A percentile compares a stretch with the other conserved stretches of the same genome.
These are phyloP conservation scores for Poecilia gillii DNA, from an alignment of 2,797 vertebrate species.

Conservation along the genomic window DNA sequence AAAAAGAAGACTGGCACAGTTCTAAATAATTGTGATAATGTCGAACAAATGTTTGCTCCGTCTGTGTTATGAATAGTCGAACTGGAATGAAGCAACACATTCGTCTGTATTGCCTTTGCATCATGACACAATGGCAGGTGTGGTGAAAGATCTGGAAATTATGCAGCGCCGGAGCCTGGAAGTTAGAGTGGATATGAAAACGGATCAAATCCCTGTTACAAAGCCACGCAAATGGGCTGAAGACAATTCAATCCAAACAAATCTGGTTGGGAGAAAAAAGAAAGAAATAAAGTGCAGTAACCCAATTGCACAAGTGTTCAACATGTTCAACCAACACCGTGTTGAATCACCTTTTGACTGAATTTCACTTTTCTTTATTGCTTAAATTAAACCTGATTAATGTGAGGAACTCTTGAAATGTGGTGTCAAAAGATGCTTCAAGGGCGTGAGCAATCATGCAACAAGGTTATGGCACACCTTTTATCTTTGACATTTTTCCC, in stretches of 20 bases:
- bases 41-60: slow-evolving; percentile 3
- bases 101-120: slow-evolving; percentile 6
- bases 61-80: slow-evolving; percentile 8
- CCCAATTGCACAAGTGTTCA: not conserved
- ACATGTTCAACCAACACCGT: not conserved
- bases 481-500: not conserved
- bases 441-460: not conserved
- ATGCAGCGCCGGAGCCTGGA: not conserved
- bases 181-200: not conserved
- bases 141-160: not conserved
- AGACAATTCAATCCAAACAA: not conserved
- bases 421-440: not conserved
- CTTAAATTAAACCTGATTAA: not conserved
- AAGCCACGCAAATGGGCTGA: not conserved
- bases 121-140: slow-evolving; percentile 7
- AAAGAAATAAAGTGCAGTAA: not conserved
- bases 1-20: slow-evolving; percentile 12
- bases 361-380: not conserved
- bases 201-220: not conserved
- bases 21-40: slow-evolving; percentile 33
- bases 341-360: not conserved
- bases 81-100: slow-evolving; percentile 19
- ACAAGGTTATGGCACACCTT: not conserved
- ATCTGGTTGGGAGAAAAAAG: not conserved
- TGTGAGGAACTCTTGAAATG: not conserved